Evolutionary conservation across 2,113 vertebrate genomes (phyloP).

Genomic region (Eurypyga helias): DNA sequence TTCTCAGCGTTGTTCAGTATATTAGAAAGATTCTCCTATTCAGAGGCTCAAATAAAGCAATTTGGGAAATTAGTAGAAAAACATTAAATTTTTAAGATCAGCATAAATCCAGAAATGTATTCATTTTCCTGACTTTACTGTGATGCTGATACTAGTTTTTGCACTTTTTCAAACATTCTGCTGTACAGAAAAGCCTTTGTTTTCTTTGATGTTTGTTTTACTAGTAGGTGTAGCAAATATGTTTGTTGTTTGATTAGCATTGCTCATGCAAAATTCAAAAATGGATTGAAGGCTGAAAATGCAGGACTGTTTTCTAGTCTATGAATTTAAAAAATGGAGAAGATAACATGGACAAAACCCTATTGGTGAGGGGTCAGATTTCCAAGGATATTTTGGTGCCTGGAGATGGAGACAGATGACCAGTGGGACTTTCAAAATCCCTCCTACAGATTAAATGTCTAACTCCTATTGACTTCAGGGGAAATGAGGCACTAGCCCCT

Average conservation of each 20-base stretch:
- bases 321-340: neutral
- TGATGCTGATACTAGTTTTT: neutral
- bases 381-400: neutral
- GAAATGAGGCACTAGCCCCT: conserved; percentile 11
- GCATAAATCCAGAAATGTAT: neutral
- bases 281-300: neutral
- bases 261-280: neutral
- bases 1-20: neutral
- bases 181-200: neutral
- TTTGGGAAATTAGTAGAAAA: neutral
- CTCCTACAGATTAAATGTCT: neutral
- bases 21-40: neutral
- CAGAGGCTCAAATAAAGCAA: neutral
- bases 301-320: neutral
- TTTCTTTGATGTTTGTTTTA: neutral
- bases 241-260: neutral
- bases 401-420: neutral
- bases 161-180: neutral
- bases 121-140: neutral
- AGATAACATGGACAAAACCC: neutral
- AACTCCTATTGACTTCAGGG: conserved; percentile 10
- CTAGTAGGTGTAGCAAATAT: neutral
- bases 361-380: neutral
- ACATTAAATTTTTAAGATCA: neutral
- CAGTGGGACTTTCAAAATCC: conserved; percentile 28